A percentile compares a stretch with the other conserved stretches of the same genome.
These are phyloP conservation scores for Mythimna albipuncta DNA, from an alignment of 2,888 invertebrate genomes.

Conservation along the genomic window DNA sequence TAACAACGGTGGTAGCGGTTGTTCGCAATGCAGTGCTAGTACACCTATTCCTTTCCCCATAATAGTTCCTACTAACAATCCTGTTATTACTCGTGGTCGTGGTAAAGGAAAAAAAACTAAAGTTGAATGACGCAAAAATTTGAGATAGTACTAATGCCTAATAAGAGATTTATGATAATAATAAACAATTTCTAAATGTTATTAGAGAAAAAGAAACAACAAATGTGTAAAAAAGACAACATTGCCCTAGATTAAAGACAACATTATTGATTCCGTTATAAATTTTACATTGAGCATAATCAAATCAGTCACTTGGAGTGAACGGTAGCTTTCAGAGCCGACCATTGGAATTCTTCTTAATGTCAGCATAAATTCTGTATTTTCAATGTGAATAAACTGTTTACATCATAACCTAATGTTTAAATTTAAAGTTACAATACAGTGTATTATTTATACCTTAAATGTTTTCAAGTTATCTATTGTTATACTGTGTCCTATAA, in stretches of 20 bases:
- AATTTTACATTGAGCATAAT: constrained; percentile 8
- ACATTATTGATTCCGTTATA: constrained; percentile 2
- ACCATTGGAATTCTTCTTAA: neutral
- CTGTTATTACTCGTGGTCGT: constrained; percentile 63
- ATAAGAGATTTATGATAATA: neutral
- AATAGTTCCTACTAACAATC: constrained; percentile 72
- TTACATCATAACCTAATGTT: neutral
- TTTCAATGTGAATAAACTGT: neutral
- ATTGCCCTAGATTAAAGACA: neutral
- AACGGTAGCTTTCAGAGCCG: neutral
- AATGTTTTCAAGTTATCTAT: neutral
- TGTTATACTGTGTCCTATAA: neutral
- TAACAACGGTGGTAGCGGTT: constrained; percentile 49
- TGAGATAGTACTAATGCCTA: neutral
- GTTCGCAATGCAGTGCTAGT: constrained; percentile 61
- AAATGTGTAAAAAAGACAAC: too few species aligned
- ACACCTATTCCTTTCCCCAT: constrained; percentile 76
- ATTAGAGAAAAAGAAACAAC: neutral
- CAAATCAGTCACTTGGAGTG: neutral
- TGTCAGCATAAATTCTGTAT: neutral
- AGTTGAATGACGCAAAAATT: neutral
- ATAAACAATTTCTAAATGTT: neutral
- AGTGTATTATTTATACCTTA: neutral
- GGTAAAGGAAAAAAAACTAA: constrained; percentile 18
- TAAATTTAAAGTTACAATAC: neutral